These are phyloP conservation scores for Bubo blakistoni DNA, from an alignment of 2,113 vertebrate species.

Conservation along the genomic window DNA sequence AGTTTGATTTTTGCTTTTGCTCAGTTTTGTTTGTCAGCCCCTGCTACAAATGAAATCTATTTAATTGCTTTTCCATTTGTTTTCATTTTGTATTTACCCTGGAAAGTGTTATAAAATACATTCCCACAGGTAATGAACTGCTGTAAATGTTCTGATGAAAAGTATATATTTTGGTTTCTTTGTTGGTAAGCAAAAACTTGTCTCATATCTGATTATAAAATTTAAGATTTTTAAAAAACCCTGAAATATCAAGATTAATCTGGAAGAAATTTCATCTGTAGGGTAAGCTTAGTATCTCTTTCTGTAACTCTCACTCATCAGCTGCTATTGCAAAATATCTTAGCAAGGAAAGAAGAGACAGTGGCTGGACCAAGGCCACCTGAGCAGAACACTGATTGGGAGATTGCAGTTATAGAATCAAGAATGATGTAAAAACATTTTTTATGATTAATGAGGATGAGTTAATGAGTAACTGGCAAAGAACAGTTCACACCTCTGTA, in stretches of 20 bases:
- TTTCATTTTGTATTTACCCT: not conserved
- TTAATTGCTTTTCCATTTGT: not conserved
- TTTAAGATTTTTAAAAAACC: not conserved
- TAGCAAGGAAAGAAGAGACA: not conserved
- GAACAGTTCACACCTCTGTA: slow-evolving; percentile 54
- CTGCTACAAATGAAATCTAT: not conserved
- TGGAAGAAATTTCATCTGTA: not conserved
- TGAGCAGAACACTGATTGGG: not conserved
- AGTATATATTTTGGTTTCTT: not conserved
- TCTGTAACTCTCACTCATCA: not conserved
- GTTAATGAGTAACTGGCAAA: slow-evolving; percentile 58
- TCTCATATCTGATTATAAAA: not conserved
- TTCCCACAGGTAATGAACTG: not conserved
- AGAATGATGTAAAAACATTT: slow-evolving; percentile 7
- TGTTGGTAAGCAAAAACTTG: not conserved
- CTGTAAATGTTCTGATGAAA: not conserved
- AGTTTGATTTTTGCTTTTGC: not conserved
- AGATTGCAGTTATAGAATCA: slow-evolving; percentile 6
- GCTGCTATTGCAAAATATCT: slow-evolving; percentile 23
- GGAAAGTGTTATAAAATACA: not conserved
- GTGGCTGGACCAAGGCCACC: slow-evolving; percentile 3
- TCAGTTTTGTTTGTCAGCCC: not conserved
- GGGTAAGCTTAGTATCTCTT: not conserved
- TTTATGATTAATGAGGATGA: slow-evolving; percentile 56
- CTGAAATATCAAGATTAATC: not conserved